phyloP scores from a whole-genome alignment of 2,113 vertebrate genomes.

The Stomatorhinus ivindoensis region DNA sequence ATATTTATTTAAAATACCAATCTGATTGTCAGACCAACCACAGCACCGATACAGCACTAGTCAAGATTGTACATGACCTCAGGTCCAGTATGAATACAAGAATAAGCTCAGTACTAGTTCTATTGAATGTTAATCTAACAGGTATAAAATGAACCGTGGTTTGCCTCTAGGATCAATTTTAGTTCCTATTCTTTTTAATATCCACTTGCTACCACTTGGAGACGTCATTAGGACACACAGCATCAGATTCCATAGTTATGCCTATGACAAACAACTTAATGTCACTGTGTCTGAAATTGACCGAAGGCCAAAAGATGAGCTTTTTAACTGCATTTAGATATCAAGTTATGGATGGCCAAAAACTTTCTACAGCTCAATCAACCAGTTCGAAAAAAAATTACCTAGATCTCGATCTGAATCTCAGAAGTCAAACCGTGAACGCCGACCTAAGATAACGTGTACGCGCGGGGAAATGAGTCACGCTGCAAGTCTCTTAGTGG shows the following conservation, averaged over 20 bases:
- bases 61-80: too few relatives aligned
- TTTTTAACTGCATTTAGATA: not conserved
- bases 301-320: not conserved
- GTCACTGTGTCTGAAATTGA: not conserved
- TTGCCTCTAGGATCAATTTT: not conserved
- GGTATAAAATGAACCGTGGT: not conserved
- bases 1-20: too few relatives aligned
- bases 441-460: too few relatives aligned
- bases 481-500: too few relatives aligned
- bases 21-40: too few relatives aligned
- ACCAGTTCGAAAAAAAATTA: too few relatives aligned
- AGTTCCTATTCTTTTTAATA: not conserved
- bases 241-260: not conserved
- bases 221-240: not conserved
- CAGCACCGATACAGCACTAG: too few relatives aligned
- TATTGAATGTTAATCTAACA: not conserved
- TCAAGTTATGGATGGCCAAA: not conserved
- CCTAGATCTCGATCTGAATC: too few relatives aligned
- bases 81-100: not conserved
- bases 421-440: too few relatives aligned
- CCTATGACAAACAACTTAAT: not conserved
- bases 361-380: not conserved
- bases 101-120: not conserved
- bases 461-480: too few relatives aligned
- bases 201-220: not conserved